A percentile compares a stretch with the other conserved stretches of the same genome.
Conservation (phyloP, 2,113 vertebrate genomes). For the Pelecanus crispus region DNA sequence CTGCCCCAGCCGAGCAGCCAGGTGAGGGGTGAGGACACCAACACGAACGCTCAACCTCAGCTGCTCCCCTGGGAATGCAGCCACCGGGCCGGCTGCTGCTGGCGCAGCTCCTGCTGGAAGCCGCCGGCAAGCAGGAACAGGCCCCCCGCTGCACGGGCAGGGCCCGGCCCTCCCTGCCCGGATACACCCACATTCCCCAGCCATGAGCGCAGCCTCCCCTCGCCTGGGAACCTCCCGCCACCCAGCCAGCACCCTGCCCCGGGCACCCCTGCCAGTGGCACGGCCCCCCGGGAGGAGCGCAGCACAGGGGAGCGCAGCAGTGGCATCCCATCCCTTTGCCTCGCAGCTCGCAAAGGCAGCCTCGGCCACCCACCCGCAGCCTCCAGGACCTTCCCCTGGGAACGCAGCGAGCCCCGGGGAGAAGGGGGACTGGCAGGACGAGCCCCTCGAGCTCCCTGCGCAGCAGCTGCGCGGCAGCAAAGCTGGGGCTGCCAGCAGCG, state of each 20-base stretch:
- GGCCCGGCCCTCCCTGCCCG: conserved; percentile 31
- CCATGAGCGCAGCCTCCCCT: conserved; percentile 33
- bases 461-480: not conserved
- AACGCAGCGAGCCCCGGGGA: not conserved
- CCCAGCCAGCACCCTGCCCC: not conserved
- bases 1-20: not conserved
- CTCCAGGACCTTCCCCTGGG: too few relatives aligned
- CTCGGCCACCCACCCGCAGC: accelerated
- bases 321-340: not conserved
- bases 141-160: conserved; percentile 44
- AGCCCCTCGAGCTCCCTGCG: not conserved
- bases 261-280: not conserved
- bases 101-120: not conserved
- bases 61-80: not conserved
- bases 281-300: not conserved
- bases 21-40: not conserved
- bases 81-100: not conserved
- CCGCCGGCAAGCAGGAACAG: conserved; percentile 59
- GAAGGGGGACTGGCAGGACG: accelerated
- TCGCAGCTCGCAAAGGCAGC: accelerated
- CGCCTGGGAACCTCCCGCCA: conserved; percentile 34
- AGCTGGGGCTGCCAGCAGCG: not conserved
- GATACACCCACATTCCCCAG: conserved; percentile 72
- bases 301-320: not conserved
- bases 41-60: not conserved